Evolutionary conservation across 2,113 vertebrate species (phyloP), one percentile per base, ranked within the genome.

Genomic region (Nicator chloris): DNA sequence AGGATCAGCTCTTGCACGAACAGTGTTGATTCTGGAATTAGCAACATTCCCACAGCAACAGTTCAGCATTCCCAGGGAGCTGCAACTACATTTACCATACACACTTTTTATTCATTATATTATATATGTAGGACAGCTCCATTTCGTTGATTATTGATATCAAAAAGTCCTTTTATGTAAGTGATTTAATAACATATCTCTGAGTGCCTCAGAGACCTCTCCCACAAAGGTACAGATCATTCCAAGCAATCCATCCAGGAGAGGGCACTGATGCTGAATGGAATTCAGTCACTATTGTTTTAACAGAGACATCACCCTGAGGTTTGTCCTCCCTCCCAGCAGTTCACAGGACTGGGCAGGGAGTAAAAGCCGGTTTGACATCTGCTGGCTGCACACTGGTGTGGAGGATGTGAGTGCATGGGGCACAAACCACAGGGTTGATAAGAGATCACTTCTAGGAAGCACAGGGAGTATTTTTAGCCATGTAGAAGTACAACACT

Each of bases 401-500:
- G 26, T 42, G 53, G 88, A 91, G 68, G 59, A 77, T 92, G 37
- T 69, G 90, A 96, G 64, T 70, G 69, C 3, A 18, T 28, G 53
- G 45, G 59, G 91, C 30, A 51, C 50, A 93, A 91, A 90, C 77
- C 93, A 91, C 77, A 90, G 14, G 42, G n/a, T 1, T 61, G 95
- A 95, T 94, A 97, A 92, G 66, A 69, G 70, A 93, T 87, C 66
- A 10, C 35, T 93, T 78, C 39, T 37, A 96, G 95, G 96, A 97
- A 97, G 84, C 47, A 9, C 13, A 28, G 0, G 2, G 10, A 18
- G 20, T 96, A 96, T 95, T 96, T 97, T 96, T 96, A 95, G 93
- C 56, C 23, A 20, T 6, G 16, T 13, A 33, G 6, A 19, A 86
- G 57, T 86, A 95, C 70, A 91, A 39, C 72, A 15, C 44, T 77